A percentile compares a stretch with the other conserved stretches of the same genome.
These are phyloP conservation scores for Chromobotia macracanthus DNA, from an alignment of 2,797 vertebrate genomes.

Conservation along the genomic window DNA sequence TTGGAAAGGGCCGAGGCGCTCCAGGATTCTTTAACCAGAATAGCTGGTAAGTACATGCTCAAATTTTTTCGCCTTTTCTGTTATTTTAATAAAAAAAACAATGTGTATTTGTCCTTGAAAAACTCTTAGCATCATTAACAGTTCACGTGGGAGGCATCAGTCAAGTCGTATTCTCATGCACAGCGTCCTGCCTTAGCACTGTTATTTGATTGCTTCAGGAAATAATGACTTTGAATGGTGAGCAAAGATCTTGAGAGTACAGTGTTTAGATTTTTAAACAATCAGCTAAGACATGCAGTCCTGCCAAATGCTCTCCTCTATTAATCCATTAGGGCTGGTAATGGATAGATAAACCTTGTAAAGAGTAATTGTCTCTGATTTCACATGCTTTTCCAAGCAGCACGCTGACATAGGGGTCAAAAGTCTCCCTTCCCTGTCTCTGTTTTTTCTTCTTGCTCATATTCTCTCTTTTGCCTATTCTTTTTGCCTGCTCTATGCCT, in stretches of 20 bases:
- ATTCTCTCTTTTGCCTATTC: slow-evolving; percentile 10
- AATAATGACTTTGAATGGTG: slow-evolving; percentile 51
- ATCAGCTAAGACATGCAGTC: slow-evolving; percentile 53
- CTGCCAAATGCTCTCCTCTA: slow-evolving; percentile 63
- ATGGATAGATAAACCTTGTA: slow-evolving; percentile 84
- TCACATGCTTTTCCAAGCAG: slow-evolving; percentile 80
- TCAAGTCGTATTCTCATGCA: slow-evolving; percentile 40
- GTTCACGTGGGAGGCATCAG: slow-evolving; percentile 43
- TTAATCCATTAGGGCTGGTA: slow-evolving; percentile 77
- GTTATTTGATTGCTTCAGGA: slow-evolving; percentile 54
- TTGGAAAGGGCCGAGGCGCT: not conserved
- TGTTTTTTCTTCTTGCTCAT: not conserved
- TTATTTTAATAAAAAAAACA: slow-evolving; percentile 80
- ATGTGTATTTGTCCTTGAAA: slow-evolving; percentile 48
- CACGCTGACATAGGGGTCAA: slow-evolving; percentile 76
- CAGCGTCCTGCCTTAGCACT: slow-evolving; percentile 27
- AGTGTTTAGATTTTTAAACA: slow-evolving; percentile 53
- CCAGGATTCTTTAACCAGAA: not conserved
- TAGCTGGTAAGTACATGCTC: slow-evolving; percentile 2
- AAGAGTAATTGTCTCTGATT: slow-evolving; percentile 87
- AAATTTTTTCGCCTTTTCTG: slow-evolving; percentile 60
- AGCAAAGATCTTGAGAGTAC: slow-evolving; percentile 44
- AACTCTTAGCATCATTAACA: slow-evolving; percentile 46
- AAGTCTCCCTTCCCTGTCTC: slow-evolving; percentile 63
- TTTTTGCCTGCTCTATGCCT: slow-evolving; percentile 13